phyloP scores from a whole-genome alignment of 2,113 vertebrate species.

The Baryphthengus martii region DNA sequence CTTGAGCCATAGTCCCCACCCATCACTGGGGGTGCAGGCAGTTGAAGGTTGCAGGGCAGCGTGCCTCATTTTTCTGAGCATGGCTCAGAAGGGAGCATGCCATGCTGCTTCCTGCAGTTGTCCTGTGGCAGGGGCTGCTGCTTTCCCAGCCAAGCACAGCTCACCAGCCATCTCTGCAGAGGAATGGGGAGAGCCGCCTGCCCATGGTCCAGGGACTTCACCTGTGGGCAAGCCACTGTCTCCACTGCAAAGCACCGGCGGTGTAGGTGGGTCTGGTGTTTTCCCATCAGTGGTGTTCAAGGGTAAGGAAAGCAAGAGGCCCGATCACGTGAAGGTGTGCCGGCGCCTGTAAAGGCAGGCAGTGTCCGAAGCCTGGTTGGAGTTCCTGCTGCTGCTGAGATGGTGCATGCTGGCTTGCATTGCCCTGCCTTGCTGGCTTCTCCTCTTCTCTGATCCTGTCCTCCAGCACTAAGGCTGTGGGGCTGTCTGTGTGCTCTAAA shows the following conservation, averaged over 20 bases:
- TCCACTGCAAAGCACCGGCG: neutral
- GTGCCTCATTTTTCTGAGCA: neutral
- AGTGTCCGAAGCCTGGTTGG: fast-evolving
- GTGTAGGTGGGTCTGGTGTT: neutral
- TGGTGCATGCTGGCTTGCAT: neutral
- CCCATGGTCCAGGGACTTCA: fast-evolving
- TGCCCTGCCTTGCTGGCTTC: neutral
- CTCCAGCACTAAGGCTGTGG: neutral
- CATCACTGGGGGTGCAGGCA: neutral
- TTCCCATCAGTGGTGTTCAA: neutral
- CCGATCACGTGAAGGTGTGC: fast-evolving
- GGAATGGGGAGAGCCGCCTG: neutral
- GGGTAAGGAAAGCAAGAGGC: neutral
- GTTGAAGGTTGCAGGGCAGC: neutral
- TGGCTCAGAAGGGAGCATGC: fast-evolving
- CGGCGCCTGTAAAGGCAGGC: fast-evolving
- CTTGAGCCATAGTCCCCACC: fast-evolving
- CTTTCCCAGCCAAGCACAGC: neutral
- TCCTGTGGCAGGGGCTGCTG: neutral
- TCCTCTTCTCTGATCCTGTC: neutral
- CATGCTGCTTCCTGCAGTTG: too few relatives aligned
- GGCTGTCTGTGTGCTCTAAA: neutral
- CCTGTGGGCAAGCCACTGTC: fast-evolving
- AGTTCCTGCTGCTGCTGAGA: neutral
- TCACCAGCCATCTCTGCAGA: fast-evolving